Evolutionary conservation across 2,888 invertebrate species (phyloP).

Genomic region (Trisateles emortualis): DNA sequence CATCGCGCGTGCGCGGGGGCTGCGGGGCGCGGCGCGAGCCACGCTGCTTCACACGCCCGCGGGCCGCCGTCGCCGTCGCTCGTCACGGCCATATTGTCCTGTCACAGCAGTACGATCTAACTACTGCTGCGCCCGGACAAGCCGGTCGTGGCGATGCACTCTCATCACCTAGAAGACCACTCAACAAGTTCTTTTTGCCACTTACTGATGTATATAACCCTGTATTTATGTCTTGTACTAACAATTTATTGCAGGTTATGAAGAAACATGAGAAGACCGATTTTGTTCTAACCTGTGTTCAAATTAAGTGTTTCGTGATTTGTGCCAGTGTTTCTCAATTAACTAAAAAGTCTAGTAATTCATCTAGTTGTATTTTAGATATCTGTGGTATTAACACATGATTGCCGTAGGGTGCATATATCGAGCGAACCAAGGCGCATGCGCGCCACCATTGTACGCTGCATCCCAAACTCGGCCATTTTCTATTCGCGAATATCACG

Average conservation of each 20-base stretch:
- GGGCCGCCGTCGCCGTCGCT: slow-evolving; percentile 76
- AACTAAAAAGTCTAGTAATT: neutral
- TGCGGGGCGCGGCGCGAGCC: slow-evolving; percentile 75
- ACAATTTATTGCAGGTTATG: slow-evolving; percentile 40
- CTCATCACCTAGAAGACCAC: slow-evolving; percentile 35
- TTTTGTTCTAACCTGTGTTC: slow-evolving; percentile 11
- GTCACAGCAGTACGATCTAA: slow-evolving; percentile 97
- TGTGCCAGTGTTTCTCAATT: slow-evolving; percentile 32
- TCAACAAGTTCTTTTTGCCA: slow-evolving; percentile 7
- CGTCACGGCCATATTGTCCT: slow-evolving; percentile 97
- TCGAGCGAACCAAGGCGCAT: slow-evolving; percentile 81
- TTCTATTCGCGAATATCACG: slow-evolving; percentile 68
- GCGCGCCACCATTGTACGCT: slow-evolving; percentile 77
- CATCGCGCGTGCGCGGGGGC: slow-evolving; percentile 81
- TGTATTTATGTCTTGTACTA: slow-evolving; percentile 31
- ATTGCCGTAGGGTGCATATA: slow-evolving; percentile 78
- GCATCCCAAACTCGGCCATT: slow-evolving; percentile 75
- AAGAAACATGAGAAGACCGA: slow-evolving; percentile 21
- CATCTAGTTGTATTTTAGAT: slow-evolving; percentile 1
- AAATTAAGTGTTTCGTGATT: slow-evolving; percentile 37
- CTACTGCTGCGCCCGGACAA: slow-evolving; percentile 98
- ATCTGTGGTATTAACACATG: slow-evolving; percentile 62
- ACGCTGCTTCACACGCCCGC: slow-evolving; percentile 85
- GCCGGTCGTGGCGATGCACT: slow-evolving; percentile 71
- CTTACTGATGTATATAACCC: slow-evolving; percentile 4